Evolutionary conservation across 2,113 vertebrate species (phyloP).

Genomic region (Turnix velox): DNA sequence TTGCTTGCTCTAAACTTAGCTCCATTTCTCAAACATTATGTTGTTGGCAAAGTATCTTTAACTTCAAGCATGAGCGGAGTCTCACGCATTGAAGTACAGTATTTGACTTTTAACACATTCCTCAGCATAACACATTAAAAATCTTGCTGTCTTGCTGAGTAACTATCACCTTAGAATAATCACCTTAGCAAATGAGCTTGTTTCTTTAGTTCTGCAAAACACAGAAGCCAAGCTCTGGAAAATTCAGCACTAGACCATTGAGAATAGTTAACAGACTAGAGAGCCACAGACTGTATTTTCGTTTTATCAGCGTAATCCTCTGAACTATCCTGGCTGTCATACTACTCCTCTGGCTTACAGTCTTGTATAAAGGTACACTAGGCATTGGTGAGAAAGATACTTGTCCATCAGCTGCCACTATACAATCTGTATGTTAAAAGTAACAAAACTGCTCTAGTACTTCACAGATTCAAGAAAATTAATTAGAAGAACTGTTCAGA

Average conservation of each 20-base stretch:
- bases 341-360: neutral
- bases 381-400: neutral
- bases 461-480: neutral
- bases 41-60: neutral
- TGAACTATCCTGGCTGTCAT: neutral
- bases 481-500: neutral
- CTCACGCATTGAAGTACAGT: neutral
- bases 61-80: neutral
- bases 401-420: neutral
- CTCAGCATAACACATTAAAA: neutral
- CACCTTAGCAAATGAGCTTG: neutral
- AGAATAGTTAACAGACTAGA: neutral
- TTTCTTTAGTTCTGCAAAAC: neutral
- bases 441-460: neutral
- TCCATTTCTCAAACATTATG: neutral
- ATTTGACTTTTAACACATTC: neutral
- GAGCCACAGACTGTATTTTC: neutral
- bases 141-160: neutral
- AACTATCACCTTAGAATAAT: neutral
- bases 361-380: neutral
- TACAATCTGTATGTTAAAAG: neutral
- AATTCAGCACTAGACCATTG: neutral
- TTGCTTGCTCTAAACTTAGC: neutral
- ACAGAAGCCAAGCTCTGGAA: neutral
- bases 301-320: neutral